Base-by-base conservation (phyloP, 1,140 invertebrate species). In the Lineus longissimus region DNA sequence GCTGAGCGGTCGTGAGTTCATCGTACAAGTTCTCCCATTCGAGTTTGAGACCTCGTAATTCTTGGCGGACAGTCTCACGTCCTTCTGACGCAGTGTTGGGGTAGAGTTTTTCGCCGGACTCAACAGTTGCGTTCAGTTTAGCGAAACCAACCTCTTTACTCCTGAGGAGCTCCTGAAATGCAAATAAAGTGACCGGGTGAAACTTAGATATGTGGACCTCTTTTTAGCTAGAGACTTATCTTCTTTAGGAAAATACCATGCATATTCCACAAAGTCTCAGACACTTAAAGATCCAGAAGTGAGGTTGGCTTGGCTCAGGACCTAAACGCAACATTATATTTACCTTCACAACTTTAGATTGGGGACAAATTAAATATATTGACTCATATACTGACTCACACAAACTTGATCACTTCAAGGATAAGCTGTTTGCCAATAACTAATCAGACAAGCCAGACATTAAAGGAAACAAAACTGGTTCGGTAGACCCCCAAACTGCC, bases 91-190 rank as follows among this genome's bases (percentile, higher is more conserved):
- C 90, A 0, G 93, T 96, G 15, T 88, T 90, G 0, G 90, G 84
- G 75, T 94, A 95, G 29, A 94, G 82, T 74, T 91, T 92, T 76
- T 97, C 94, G 45, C 93, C 94, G 59, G 90, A 79, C 77, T 97
- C 94, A 15, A 92, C 86, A 2, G 91, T 90, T 66, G 88, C 89
- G 72, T 93, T 95, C 0, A 97, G 82, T 17, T 94, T 81, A 29
- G 89, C 84, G 0, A 87, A 88, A 1, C 90, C 90, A 55, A 87
- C 87, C 15, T 90, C 86, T 73, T 93, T 88, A 71, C 92, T 89
- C n/a, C 86, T 84, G 4, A 93, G 73, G 15, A 96, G 80, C 62
- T 93, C 90, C 72, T 91, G 87, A 0, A 93, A 76, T 6, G 86
- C 85, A 41, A 13, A 59, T n/a, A n/a, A n/a, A n/a, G n/a, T n/a